Percentiles rank a stretch among this genome's conserved stretches.
Evolutionary conservation across 1,140 invertebrate species (phyloP).

Genomic region (Alviniconcha marisindica): DNA sequence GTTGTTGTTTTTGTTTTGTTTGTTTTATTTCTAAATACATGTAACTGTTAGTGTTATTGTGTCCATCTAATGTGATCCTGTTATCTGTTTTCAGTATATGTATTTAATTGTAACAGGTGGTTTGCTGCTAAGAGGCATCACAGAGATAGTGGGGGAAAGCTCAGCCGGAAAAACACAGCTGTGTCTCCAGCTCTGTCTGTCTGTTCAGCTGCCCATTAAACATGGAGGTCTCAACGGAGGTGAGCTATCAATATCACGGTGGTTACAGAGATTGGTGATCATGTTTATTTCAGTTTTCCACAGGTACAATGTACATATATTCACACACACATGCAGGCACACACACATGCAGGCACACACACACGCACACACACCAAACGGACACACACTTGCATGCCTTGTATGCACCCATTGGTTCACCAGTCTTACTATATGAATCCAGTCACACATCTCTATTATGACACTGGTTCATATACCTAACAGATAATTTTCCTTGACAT

Average conservation of each 20-base stretch:
- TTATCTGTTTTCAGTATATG: background rate
- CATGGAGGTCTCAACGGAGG: slow-evolving; percentile 77
- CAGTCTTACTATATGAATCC: no score
- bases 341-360: background rate
- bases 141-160: slow-evolving; percentile 89
- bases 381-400: no score
- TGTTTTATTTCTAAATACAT: background rate
- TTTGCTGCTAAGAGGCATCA: slow-evolving; percentile 84
- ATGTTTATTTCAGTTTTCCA: background rate
- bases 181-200: slow-evolving; percentile 84
- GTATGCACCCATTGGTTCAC: no score
- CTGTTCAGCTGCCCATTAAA: slow-evolving; percentile 78
- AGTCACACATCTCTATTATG: no score
- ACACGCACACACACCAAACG: no score
- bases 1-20: background rate
- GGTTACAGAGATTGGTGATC: no score
- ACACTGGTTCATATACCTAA: no score
- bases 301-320: background rate
- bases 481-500: slow-evolving; percentile 45
- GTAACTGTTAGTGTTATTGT: background rate
- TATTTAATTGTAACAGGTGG: slow-evolving; percentile 81
- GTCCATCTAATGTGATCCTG: background rate
- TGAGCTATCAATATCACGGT: no score
- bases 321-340: background rate
- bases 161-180: slow-evolving; percentile 91